phyloP scores from a whole-genome alignment of 2,888 invertebrate species.

The Drosophila sordidapex region DNA sequence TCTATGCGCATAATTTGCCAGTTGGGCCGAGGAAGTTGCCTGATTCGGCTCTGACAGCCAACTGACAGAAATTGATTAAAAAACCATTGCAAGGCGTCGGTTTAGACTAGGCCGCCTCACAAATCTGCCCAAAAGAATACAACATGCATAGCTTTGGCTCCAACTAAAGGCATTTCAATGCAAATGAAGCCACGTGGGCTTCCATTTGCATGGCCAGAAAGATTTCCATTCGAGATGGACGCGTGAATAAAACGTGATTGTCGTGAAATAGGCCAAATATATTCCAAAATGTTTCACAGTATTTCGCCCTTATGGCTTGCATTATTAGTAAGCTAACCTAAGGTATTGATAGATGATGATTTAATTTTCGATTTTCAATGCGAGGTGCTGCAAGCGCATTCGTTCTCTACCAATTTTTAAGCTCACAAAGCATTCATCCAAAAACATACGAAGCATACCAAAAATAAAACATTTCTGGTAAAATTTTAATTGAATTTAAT shows the following conservation, averaged over 20 bases:
- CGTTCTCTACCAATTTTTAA: neutral
- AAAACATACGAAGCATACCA: neutral
- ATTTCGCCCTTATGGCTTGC: neutral
- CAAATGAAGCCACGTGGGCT: constrained; percentile 72
- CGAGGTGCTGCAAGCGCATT: neutral
- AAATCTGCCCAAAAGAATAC: constrained; percentile 39
- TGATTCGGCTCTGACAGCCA: constrained; percentile 67
- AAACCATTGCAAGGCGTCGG: constrained; percentile 59
- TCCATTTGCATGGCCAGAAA: constrained; percentile 40
- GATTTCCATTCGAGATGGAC: constrained; percentile 46
- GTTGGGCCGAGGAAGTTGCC: constrained; percentile 43
- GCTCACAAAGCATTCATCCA: neutral
- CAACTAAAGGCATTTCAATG: constrained; percentile 65
- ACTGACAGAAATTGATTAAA: constrained; percentile 80
- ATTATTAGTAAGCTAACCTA: neutral
- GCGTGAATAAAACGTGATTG: constrained; percentile 12
- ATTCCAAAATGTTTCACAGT: neutral
- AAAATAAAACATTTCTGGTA: neutral
- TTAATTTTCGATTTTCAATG: neutral
- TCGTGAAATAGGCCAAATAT: constrained; percentile 4
- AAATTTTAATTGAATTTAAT: neutral
- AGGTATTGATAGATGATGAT: neutral
- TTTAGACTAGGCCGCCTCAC: constrained; percentile 46
- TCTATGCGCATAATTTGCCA: constrained; percentile 76
- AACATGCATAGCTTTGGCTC: constrained; percentile 42